Percentiles rank a stretch among this genome's conserved stretches.
Evolutionary conservation across 2,797 vertebrate genomes (phyloP).

Genomic region (Lates japonicus): DNA sequence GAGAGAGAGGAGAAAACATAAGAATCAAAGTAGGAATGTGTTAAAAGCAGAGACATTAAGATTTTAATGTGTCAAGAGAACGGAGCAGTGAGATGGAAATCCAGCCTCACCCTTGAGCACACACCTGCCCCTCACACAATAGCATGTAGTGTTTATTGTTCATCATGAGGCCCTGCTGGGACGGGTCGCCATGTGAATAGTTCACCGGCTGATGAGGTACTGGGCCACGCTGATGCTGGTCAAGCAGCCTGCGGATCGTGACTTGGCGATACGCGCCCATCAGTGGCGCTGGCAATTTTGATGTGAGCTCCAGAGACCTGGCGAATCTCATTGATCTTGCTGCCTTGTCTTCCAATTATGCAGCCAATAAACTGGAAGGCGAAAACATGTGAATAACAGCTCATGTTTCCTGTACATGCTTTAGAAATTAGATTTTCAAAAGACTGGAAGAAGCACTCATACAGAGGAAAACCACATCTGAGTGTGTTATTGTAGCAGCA

Average conservation of each 20-base stretch:
- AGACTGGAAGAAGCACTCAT: neutral
- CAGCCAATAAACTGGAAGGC: conserved; percentile 93
- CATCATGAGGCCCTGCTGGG: conserved; percentile 51
- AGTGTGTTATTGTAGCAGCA: neutral
- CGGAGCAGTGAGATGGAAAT: conserved; percentile 71
- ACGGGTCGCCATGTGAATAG: conserved; percentile 53
- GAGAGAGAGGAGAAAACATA: conserved; percentile 76
- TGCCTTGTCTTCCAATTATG: conserved; percentile 98
- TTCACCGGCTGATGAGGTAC: conserved; percentile 98
- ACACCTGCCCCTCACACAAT: conserved; percentile 60
- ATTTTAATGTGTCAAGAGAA: conserved; percentile 88
- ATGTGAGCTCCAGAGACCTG: conserved; percentile 98
- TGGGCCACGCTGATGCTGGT: conserved; percentile 96
- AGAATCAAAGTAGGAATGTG: conserved; percentile 89
- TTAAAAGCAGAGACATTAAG: conserved; percentile 91
- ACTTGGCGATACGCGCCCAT: conserved; percentile 95
- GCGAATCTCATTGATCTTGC: conserved; percentile 98
- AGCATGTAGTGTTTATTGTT: conserved; percentile 52
- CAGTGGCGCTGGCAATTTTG: conserved; percentile 95
- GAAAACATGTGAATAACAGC: conserved; percentile 62
- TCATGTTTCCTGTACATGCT: conserved; percentile 43
- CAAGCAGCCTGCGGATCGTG: conserved; percentile 94
- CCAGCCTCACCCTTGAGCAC: conserved; percentile 64
- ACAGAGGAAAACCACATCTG: conserved; percentile 15
- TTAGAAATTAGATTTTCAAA: conserved; percentile 47